A percentile compares a stretch with the other conserved stretches of the same genome.
Evolutionary conservation across 2,113 vertebrate genomes (phyloP).

Genomic region (Mastomys coucha): DNA sequence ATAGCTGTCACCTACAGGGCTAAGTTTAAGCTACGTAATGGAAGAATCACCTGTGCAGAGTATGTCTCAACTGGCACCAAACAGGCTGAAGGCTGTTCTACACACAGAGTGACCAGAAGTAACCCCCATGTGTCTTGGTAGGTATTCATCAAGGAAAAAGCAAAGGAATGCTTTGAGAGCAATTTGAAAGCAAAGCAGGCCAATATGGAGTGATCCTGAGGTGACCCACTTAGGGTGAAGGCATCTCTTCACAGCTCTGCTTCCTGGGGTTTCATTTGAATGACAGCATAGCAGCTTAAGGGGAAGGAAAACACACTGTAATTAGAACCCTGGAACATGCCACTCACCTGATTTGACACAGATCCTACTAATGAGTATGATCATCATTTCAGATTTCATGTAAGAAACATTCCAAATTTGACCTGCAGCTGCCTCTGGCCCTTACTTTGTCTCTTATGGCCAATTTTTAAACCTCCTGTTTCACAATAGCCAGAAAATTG

Average conservation of each 20-base stretch:
- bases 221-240: neutral
- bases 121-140: fast-evolving
- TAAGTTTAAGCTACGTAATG: neutral
- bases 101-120: neutral
- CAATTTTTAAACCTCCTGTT: neutral
- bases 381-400: neutral
- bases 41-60: neutral
- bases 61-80: no score
- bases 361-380: neutral
- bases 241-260: neutral
- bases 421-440: neutral
- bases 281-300: neutral
- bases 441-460: neutral
- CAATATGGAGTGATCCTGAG: no score
- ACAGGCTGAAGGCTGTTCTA: neutral
- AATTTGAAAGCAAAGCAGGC: neutral
- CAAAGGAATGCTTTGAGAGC: neutral
- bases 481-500: neutral
- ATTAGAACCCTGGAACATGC: neutral
- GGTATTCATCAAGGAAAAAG: neutral
- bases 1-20: neutral
- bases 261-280: neutral
- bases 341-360: neutral
- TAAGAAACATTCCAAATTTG: neutral
- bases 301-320: neutral